phyloP scores from a whole-genome alignment of 1,140 invertebrate species.

The Latrodectus geometricus region DNA sequence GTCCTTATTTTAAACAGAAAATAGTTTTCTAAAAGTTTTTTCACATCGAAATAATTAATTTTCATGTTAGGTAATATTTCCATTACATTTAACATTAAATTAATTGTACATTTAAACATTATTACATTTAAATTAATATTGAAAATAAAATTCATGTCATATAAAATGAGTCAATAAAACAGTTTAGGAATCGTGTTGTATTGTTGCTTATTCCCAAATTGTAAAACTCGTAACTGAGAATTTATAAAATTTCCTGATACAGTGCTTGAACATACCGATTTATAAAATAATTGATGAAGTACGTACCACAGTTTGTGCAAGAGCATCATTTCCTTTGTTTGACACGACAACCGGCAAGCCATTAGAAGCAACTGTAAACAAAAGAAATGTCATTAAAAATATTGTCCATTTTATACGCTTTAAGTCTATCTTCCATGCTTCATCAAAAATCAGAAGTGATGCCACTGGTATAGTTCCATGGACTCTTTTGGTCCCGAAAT shows the following conservation, averaged over 20 bases:
- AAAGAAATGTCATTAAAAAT: conserved; percentile 16
- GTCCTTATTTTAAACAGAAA: too few species aligned
- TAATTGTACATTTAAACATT: too few species aligned
- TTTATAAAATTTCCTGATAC: neutral
- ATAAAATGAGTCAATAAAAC: neutral
- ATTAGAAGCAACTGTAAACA: conserved; percentile 1
- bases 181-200: neutral
- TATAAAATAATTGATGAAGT: neutral
- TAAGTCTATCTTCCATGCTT: conserved; percentile 2
- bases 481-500: conserved; percentile 37
- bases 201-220: neutral
- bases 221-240: neutral
- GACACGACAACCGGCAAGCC: conserved; percentile 22
- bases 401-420: neutral
- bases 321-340: conserved; percentile 29
- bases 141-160: too few species aligned
- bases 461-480: neutral
- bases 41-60: too few species aligned
- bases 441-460: neutral
- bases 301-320: conserved; percentile 29
- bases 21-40: too few species aligned
- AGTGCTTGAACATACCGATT: too few species aligned
- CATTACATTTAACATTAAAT: too few species aligned
- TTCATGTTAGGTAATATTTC: too few species aligned
- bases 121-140: too few species aligned